Conservation (phyloP, 1,140 invertebrate species). For the Sminthurides bifidus region DNA sequence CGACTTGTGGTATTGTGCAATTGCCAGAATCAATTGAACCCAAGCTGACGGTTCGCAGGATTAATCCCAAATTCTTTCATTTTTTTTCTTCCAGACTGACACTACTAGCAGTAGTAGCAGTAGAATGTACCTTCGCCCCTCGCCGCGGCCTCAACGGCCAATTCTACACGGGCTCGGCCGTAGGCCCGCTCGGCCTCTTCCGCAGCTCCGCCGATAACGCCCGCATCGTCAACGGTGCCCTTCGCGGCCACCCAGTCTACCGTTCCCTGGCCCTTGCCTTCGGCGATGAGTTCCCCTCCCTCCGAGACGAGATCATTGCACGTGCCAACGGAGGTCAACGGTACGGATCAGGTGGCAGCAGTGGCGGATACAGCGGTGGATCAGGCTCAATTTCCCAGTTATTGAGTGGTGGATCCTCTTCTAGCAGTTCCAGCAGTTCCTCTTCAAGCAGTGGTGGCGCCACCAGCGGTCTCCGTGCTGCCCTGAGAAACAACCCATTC, state of each 20-base stretch:
- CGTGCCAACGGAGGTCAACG: not conserved
- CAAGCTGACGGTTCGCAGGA: too few species aligned
- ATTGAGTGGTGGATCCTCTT: too few species aligned
- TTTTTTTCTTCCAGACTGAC: too few species aligned
- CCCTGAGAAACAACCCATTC: not conserved
- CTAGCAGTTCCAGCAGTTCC: too few species aligned
- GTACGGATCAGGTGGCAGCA: not conserved
- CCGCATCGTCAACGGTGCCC: not conserved
- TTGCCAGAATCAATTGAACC: too few species aligned
- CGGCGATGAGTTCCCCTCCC: not conserved
- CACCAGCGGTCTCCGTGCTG: not conserved
- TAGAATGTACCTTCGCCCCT: too few species aligned
- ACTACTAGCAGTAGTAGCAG: too few species aligned
- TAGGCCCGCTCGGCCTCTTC: slow-evolving; percentile 2
- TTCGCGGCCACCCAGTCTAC: not conserved
- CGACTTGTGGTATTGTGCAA: too few species aligned
- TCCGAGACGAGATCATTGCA: not conserved
- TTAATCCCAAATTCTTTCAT: too few species aligned
- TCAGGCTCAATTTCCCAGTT: too few species aligned
- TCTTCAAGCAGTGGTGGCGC: not conserved
- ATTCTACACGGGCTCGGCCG: not conserved
- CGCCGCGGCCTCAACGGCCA: too few species aligned
- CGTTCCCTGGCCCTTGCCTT: not conserved
- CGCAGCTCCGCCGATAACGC: slow-evolving; percentile 1
- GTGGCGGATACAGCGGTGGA: not conserved